Evolutionary conservation across 2,797 vertebrate genomes (phyloP), one percentile per base, ranked within the genome.

Genomic region (Channallabes apus): DNA sequence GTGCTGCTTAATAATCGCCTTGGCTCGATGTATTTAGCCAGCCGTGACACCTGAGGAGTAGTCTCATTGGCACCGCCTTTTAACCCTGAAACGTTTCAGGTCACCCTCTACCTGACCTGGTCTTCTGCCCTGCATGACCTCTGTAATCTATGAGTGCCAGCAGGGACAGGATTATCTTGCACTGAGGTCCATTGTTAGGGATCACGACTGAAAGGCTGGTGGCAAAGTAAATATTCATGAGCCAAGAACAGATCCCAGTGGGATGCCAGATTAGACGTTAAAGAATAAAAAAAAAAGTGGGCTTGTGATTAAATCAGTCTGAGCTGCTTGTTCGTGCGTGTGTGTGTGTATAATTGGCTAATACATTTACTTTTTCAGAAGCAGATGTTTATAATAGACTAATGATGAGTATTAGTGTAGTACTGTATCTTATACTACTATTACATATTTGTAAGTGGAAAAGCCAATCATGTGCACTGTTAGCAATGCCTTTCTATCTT

Each of bases 111-210:
- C 82, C 83, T 85, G 88, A 90, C 92, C 90, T 91, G 89, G 90
- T 93, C 91, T 90, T 90, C 85, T 80, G 84, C 89, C 89, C 89
- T 85, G 65, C 88, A 85, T 86, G 83, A 90, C 92, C 91, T 93
- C 90, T 90, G 92, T 90, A 92, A 94, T 91, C 89, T 94, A 94
- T 92, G 94, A 88, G 88, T 65, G 77, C 89, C 91, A 91, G 92
- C 91, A 94, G 95, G 95, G 93, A 93, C 90, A 87, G 93, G 88
- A 95, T 97, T 96, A 94, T 94, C 91, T 91, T 84, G 90, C 91
- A 91, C 84, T 93, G 91, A 94, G 94, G 93, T 91, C 92, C 94
- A 85, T 93, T 94, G 95, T 96, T 94, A 93, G 90, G 93, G 94
- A 94, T 93, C 96, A 93, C 92, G 91, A 88, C 91, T 90, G n/a